Base-by-base conservation (phyloP, 2,113 vertebrate species). In the Paralichthys olivaceus region DNA sequence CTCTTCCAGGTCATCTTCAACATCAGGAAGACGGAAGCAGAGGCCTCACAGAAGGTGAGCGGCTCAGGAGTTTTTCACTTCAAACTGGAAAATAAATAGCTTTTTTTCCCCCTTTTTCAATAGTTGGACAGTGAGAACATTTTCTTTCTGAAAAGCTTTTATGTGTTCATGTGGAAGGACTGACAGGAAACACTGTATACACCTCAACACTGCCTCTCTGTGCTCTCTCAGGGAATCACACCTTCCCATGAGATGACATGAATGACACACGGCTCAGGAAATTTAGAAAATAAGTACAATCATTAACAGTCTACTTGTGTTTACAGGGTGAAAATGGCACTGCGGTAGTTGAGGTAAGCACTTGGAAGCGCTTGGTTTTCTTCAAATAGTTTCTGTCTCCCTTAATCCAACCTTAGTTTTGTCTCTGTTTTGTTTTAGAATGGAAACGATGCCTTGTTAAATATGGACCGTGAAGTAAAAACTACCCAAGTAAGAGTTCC, bases 1-100 rank as follows among this genome's bases (percentile, higher is more conserved):
- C 96, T 99, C 26, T 99, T 99, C 81, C 97, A 98, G 81, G 89
- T 99, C 81, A 96, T 99, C 82, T 98, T 98, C 84, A 98, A 98
- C 68, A 80, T 95, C 85, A 98, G 94, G 92, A 97, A 97, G 89
- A 97, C 96, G 23, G 96, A 99, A 79, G 93, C 95, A 0, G 95
- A 97, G 23, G 75, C 90, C 53, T 93, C 94, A 71, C 94, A 96
- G 89, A 97, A 96, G 93, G 97, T 91, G 81, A 87, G 14, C 2
- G 12, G 20, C 14, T n/a, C 28, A 34, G 28, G 64, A 4, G 29
- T 6, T 9, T 14, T 32, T 29, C 11, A 49, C 32, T 13, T 49
- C 4, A 28, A 23, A 58, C 22, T 56, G 67, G 72, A 45, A 17
- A 57, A 75, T 58, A 47, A 58, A 68, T 53, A 7, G 12, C 13